Conservation (phyloP, 2,113 vertebrate species). For the Mustela nigripes region DNA sequence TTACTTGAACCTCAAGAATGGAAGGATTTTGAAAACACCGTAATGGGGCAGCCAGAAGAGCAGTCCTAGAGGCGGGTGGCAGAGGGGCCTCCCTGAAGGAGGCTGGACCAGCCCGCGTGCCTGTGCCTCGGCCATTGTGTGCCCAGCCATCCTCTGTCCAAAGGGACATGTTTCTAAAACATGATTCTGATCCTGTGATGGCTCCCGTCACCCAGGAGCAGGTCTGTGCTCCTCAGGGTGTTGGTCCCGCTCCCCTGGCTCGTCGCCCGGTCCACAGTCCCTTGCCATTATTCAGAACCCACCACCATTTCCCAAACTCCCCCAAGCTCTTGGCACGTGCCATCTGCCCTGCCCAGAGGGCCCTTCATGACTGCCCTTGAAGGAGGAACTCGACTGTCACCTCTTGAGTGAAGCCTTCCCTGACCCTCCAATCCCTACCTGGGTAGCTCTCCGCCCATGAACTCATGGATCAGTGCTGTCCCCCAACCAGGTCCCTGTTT, state of each 20-base stretch:
- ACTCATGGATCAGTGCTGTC: neutral
- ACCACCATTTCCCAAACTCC: neutral
- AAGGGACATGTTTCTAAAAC: neutral
- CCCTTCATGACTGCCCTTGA: neutral
- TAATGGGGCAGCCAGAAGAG: neutral
- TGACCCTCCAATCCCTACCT: neutral
- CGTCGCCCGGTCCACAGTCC: rapidly evolving
- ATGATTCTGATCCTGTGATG: neutral
- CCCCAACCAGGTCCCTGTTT: neutral
- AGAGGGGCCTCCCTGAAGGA: neutral
- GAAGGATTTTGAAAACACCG: neutral
- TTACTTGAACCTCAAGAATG: neutral
- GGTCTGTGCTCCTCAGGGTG: neutral
- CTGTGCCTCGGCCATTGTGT: no score
- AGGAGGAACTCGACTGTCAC: neutral
- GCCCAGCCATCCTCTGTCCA: neutral
- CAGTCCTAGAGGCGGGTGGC: neutral
- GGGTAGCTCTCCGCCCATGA: neutral
- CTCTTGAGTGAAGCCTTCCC: neutral
- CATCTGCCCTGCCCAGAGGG: neutral
- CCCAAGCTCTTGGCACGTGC: neutral
- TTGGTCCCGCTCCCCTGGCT: neutral
- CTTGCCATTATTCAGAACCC: neutral
- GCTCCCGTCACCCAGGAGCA: neutral
- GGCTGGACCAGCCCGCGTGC: neutral